These are phyloP conservation scores for Zaprionus capensis DNA, from an alignment of 1,140 invertebrate species.

Conservation along the genomic window DNA sequence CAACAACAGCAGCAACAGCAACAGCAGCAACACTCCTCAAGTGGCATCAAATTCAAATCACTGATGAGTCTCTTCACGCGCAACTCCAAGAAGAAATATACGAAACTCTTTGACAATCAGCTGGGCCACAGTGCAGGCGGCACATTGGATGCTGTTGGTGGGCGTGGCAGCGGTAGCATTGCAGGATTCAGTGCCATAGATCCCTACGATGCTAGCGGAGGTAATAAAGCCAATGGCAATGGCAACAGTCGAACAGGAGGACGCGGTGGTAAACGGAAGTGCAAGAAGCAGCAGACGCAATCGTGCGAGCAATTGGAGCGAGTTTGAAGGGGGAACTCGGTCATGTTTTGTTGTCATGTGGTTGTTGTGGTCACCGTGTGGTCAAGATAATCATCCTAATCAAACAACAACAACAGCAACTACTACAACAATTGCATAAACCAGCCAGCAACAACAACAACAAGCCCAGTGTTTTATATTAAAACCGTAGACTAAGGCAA, in stretches of 20 bases:
- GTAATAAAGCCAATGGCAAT: conserved; percentile 26
- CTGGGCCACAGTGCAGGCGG: conserved; percentile 4
- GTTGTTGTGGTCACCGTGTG: conserved; percentile 12
- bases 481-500: conserved; percentile 67
- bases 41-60: conserved; percentile 55
- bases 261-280: conserved; percentile 49
- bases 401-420: conserved; percentile 19
- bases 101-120: conserved; percentile 68
- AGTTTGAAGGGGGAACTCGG: conserved; percentile 34
- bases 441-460: conserved; percentile 33
- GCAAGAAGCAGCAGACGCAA: conserved; percentile 71
- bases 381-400: neutral
- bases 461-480: conserved; percentile 77
- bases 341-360: conserved; percentile 17
- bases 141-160: neutral
- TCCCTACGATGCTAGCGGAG: conserved; percentile 51
- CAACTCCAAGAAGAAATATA: conserved; percentile 72
- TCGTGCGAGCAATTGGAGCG: conserved; percentile 81
- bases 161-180: conserved; percentile 3
- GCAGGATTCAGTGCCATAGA: conserved; percentile 65
- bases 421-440: conserved; percentile 11
- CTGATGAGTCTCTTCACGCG: conserved; percentile 66
- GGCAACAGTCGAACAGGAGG: conserved; percentile 1
- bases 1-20: conserved; percentile 49
- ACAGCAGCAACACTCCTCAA: conserved; percentile 62